phyloP scores from a whole-genome alignment of 35 echinoderm and acorn worm genomes.

The Diadema setosum region DNA sequence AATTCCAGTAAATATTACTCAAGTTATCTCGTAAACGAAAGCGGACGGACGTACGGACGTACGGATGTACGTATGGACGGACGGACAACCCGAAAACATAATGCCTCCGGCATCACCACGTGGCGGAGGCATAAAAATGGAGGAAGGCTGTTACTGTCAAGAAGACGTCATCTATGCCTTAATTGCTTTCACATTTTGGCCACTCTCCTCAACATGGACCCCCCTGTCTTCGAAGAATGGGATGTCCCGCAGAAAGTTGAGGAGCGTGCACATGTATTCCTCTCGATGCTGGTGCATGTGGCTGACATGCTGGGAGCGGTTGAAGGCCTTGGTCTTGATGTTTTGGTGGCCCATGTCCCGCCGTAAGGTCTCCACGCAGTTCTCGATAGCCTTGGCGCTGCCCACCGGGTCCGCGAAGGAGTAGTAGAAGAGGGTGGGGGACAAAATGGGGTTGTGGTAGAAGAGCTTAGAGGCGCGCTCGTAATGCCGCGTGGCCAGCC shows the following conservation, averaged over 20 bases:
- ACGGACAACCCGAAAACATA: too few relatives aligned
- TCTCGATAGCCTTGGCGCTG: slow-evolving; percentile 6
- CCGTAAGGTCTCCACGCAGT: slow-evolving; percentile 14
- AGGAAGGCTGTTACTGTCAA: too few relatives aligned
- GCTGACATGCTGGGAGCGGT: slow-evolving; percentile 76
- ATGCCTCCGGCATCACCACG: too few relatives aligned
- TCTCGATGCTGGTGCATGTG: slow-evolving; percentile 77
- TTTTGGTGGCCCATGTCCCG: slow-evolving; percentile 46
- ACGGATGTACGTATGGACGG: too few relatives aligned
- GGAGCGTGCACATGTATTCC: slow-evolving; percentile 60
- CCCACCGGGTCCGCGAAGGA: slow-evolving; percentile 73
- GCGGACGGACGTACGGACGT: too few relatives aligned
- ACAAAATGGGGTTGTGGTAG: slow-evolving; percentile 55
- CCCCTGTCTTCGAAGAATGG: slow-evolving; percentile 50
- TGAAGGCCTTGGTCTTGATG: slow-evolving; percentile 66
- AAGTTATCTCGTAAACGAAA: too few relatives aligned
- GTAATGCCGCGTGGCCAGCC: slow-evolving; percentile 57
- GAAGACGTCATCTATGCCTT: background rate
- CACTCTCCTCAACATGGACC: background rate
- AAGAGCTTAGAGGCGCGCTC: slow-evolving; percentile 39
- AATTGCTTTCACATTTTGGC: background rate
- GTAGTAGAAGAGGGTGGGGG: slow-evolving; percentile 81
- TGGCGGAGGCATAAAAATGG: too few relatives aligned
- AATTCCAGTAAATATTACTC: too few relatives aligned
- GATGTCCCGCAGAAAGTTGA: slow-evolving; percentile 32